A percentile compares a stretch with the other conserved stretches of the same genome.
Conservation (phyloP, 2,113 vertebrate genomes). For the Leptobrachium leishanense region DNA sequence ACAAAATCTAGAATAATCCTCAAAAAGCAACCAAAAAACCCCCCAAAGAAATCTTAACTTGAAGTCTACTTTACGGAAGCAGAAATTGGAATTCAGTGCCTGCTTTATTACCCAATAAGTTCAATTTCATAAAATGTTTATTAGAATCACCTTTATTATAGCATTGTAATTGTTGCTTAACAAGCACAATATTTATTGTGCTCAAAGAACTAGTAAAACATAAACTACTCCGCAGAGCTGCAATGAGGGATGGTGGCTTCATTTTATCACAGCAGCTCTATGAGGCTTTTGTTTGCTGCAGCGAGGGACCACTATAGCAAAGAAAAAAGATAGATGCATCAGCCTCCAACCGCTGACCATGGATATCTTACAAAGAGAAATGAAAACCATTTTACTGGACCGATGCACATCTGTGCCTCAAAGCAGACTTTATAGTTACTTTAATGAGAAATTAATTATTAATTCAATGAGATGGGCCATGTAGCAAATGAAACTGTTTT, state of each 20-base stretch:
- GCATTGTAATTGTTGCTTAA: conserved; percentile 23
- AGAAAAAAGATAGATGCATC: not conserved
- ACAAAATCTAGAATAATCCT: too few species aligned
- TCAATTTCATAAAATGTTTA: conserved; percentile 24
- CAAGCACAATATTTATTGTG: conserved; percentile 40
- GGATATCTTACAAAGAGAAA: not conserved
- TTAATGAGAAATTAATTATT: conserved; percentile 44
- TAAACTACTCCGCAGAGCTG: conserved; percentile 10
- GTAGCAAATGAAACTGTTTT: conserved; percentile 23
- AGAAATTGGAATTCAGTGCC: not conserved
- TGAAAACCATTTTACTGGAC: not conserved
- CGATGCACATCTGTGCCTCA: not conserved
- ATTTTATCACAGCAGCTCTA: conserved; percentile 17
- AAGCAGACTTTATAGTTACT: not conserved
- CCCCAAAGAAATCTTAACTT: not conserved
- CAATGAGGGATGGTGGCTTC: not conserved
- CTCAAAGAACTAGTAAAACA: conserved; percentile 14
- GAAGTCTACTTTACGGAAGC: not conserved
- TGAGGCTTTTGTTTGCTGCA: not conserved
- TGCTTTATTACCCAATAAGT: conserved; percentile 11
- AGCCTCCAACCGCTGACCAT: conserved; percentile 15
- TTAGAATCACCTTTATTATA: conserved; percentile 8
- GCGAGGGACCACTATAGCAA: not conserved
- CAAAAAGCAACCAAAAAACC: too few species aligned
- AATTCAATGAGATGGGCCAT: not conserved